A percentile compares a stretch with the other conserved stretches of the same genome.
These are phyloP conservation scores for Drosophila anceps DNA, from an alignment of 2,888 invertebrate species.

Conservation along the genomic window DNA sequence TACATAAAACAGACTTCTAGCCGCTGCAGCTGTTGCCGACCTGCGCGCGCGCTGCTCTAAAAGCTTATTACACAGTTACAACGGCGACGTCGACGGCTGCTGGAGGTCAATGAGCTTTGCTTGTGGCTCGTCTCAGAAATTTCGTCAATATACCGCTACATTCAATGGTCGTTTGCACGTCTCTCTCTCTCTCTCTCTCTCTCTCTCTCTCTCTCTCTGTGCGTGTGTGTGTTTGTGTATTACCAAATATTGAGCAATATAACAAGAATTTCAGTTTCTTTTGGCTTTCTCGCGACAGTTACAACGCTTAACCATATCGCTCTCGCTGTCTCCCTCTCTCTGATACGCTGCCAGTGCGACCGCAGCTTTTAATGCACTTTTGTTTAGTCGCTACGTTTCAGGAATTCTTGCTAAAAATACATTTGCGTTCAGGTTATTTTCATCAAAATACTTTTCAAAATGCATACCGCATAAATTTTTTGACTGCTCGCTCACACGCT, in stretches of 20 bases:
- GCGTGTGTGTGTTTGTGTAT: slow-evolving; percentile 59
- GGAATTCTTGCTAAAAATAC: slow-evolving; percentile 60
- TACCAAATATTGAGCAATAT: slow-evolving; percentile 81
- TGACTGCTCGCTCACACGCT: background rate
- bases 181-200: slow-evolving; percentile 35
- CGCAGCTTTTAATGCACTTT: slow-evolving; percentile 45
- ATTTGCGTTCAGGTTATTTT: slow-evolving; percentile 45
- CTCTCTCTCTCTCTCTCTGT: slow-evolving; percentile 44
- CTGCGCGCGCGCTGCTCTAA: slow-evolving; percentile 9
- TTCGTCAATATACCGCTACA: slow-evolving; percentile 81
- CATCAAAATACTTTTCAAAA: slow-evolving; percentile 57
- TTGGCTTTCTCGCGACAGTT: slow-evolving; percentile 65
- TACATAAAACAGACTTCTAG: slow-evolving; percentile 39
- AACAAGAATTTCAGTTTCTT: slow-evolving; percentile 80
- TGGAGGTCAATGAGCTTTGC: slow-evolving; percentile 80
- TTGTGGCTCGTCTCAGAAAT: slow-evolving; percentile 70
- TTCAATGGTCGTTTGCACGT: slow-evolving; percentile 78
- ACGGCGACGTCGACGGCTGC: slow-evolving; percentile 41
- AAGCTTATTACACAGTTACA: slow-evolving; percentile 78
- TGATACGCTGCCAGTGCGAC: no score
- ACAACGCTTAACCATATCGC: slow-evolving; percentile 45
- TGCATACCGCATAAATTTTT: slow-evolving; percentile 59
- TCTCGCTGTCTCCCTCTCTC: slow-evolving; percentile 9
- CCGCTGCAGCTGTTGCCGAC: slow-evolving; percentile 11
- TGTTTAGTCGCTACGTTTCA: slow-evolving; percentile 16